Conservation (phyloP, 2,888 invertebrate species). For the Xanthia togata region DNA sequence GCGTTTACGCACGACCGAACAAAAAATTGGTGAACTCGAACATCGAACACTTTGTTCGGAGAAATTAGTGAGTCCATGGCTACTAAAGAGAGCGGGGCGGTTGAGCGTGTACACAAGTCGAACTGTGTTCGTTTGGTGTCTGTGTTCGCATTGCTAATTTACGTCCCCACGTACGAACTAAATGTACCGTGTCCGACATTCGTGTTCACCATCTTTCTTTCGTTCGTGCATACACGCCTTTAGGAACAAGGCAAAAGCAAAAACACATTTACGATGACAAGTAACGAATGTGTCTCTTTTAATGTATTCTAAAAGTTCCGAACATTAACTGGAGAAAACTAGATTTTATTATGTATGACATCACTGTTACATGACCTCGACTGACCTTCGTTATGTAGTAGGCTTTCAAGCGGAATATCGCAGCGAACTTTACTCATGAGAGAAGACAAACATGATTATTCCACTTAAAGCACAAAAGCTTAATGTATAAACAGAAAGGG, state of each 20-base stretch:
- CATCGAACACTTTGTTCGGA: too few species aligned
- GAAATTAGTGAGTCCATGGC: too few species aligned
- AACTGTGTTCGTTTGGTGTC: too few species aligned
- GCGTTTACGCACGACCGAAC: too few species aligned
- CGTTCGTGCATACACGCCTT: too few species aligned
- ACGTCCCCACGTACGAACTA: too few species aligned
- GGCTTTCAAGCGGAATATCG: slow-evolving; percentile 23
- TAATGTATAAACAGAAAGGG: neutral
- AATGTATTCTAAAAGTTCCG: slow-evolving; percentile 25
- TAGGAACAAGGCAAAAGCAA: slow-evolving; percentile 16
- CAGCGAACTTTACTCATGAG: slow-evolving; percentile 24
- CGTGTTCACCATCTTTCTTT: too few species aligned
- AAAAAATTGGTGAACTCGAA: too few species aligned
- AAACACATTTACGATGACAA: slow-evolving; percentile 31
- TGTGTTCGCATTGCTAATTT: too few species aligned
- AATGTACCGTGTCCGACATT: too few species aligned
- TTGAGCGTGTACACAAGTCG: too few species aligned
- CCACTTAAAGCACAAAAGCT: slow-evolving; percentile 14
- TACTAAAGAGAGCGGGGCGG: too few species aligned
- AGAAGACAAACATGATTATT: slow-evolving; percentile 35
- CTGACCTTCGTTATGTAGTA: slow-evolving; percentile 25
- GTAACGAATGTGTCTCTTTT: slow-evolving; percentile 17
- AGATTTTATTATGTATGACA: slow-evolving; percentile 12
- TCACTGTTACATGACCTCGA: slow-evolving; percentile 24
- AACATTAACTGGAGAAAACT: slow-evolving; percentile 37